phyloP scores from a whole-genome alignment of 64 coral and sea anemone genomes.

The Acropora yongei region DNA sequence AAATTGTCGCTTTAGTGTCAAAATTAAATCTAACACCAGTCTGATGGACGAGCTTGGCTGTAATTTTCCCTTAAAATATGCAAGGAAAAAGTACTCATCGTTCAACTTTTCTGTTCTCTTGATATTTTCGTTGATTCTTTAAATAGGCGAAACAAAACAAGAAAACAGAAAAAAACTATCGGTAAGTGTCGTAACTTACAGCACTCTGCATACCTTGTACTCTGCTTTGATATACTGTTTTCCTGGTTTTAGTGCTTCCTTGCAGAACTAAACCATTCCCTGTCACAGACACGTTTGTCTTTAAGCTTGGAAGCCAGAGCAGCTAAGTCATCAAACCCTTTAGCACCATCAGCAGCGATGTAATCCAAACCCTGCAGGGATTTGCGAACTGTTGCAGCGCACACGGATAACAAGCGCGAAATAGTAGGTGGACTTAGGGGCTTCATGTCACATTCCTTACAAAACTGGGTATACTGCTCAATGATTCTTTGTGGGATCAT shows the following conservation, averaged over 20 bases:
- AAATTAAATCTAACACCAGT: no score
- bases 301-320: constrained; percentile 14
- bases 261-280: constrained; percentile 22
- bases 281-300: background rate
- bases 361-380: constrained; percentile 21
- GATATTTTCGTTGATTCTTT: no score
- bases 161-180: constrained; percentile 9
- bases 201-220: constrained; percentile 27
- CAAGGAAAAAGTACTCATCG: no score
- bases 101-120: no score
- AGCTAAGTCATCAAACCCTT: constrained; percentile 39
- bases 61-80: no score
- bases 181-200: constrained; percentile 5
- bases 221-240: constrained; percentile 70
- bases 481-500: constrained; percentile 24
- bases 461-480: constrained; percentile 27
- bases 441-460: background rate
- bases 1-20: no score
- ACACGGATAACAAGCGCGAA: background rate
- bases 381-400: constrained; percentile 8
- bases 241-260: constrained; percentile 31
- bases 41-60: no score
- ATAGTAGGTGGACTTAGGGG: constrained; percentile 5
- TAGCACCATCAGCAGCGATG: constrained; percentile 1
- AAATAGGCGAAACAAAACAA: no score